Evolutionary conservation across 2,113 vertebrate genomes (phyloP).

Genomic region (Otis tarda): DNA sequence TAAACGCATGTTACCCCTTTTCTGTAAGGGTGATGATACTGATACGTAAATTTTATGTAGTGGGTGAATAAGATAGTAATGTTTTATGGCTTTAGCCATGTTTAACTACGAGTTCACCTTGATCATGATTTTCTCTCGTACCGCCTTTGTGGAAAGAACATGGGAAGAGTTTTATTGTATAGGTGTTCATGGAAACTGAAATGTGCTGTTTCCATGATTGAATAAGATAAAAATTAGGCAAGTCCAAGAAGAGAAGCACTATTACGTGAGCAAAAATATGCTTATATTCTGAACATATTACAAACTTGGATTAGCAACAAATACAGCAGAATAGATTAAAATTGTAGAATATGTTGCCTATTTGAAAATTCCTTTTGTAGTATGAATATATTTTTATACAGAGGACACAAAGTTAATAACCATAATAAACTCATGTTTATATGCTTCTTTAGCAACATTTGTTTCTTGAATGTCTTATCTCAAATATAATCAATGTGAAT

Average conservation of each 20-base stretch:
- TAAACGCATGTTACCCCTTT: neutral
- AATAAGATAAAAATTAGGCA: neutral
- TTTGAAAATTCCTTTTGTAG: neutral
- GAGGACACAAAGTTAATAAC: neutral
- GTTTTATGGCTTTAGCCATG: neutral
- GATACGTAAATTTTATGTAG: accelerated
- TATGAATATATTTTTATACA: neutral
- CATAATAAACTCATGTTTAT: neutral
- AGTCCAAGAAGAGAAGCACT: neutral
- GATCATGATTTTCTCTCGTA: neutral
- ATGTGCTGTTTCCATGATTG: neutral
- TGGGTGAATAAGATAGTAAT: neutral
- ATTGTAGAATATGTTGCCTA: neutral
- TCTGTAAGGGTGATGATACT: neutral
- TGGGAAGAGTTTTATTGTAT: neutral
- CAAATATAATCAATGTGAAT: neutral
- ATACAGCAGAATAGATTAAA: neutral
- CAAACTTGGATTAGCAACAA: neutral
- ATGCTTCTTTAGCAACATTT: neutral
- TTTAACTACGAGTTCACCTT: neutral
- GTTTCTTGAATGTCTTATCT: neutral
- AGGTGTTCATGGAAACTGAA: neutral
- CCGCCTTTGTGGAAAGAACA: neutral
- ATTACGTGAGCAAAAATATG: neutral
- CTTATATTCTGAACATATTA: neutral